Evolutionary conservation across 1,140 invertebrate species (phyloP), one percentile per base, ranked within the genome.

Genomic region (Nephila pilipes): DNA sequence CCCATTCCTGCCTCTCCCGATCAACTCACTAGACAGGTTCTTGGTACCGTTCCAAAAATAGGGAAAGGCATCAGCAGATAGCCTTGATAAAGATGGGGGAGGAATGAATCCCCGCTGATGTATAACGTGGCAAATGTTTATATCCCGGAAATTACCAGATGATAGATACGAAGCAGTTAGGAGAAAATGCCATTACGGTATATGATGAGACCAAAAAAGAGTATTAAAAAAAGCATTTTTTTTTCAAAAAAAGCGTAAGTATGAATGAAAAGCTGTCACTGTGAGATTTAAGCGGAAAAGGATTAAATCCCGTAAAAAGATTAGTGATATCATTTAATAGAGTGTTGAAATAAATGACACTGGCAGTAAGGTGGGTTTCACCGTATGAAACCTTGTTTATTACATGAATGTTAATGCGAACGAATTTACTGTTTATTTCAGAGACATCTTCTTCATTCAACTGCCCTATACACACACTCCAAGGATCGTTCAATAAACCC

Each of bases 121-220:
- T 36, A 85, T 57, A 58, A 85, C 57, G 83, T 85, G 83, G 83
- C 57, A 85, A 85, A 85, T 85, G 83, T 85, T 85, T 85, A 85
- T 85, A 18, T 60, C 54, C 57, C 83, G 57, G 55, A 85, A 85
- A 85, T 85, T 85, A 85, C 55, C 83, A 55, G 83, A 85, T 85
- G 83, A 85, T 85, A 60, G 57, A 85, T 85, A 81, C 14, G 79
- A 22, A 18, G 36, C 79, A 8, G 38, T 81, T 22, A 60, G 65
- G 25, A 85, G 83, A 85, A 85, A 85, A 57, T 25, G 25, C 22
- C 25, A 58, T 85, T 85, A 57, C 36, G 55, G 22, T 12, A 20
- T 54, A 85, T 25, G 54, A 83, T 46, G 38, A 83, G 38, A 55
- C 22, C 8, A 25, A n/a, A n/a, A n/a, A n/a, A n/a, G n/a, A n/a